A percentile compares a stretch with the other conserved stretches of the same genome.
Conservation (phyloP, 2,113 vertebrate species). For the Tauraco erythrolophus region DNA sequence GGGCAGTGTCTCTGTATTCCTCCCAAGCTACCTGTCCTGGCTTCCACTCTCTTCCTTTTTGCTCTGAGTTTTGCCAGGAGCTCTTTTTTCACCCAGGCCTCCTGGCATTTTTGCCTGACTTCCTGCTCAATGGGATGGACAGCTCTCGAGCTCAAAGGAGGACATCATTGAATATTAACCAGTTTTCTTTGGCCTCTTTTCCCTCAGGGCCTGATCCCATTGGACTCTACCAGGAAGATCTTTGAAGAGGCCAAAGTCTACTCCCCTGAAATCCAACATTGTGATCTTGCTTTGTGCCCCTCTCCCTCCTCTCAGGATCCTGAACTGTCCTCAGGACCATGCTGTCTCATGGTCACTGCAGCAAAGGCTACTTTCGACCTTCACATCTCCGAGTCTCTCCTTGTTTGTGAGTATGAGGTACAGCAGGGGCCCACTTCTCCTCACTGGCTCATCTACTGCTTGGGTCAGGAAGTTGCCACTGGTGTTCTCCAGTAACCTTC, state of each 20-base stretch:
- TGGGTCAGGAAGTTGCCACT: neutral
- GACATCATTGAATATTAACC: too few relatives aligned
- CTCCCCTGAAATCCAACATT: neutral
- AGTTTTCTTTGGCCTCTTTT: too few relatives aligned
- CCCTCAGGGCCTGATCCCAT: neutral
- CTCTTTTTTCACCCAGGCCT: too few relatives aligned
- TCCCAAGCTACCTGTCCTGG: neutral
- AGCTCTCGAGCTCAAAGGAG: too few relatives aligned
- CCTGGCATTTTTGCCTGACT: too few relatives aligned
- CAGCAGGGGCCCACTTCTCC: neutral
- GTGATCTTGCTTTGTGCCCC: neutral
- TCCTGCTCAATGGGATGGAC: too few relatives aligned
- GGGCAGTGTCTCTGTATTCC: neutral
- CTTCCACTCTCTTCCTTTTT: neutral
- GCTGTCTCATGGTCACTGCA: neutral
- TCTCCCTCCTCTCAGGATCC: neutral
- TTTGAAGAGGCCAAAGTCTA: neutral
- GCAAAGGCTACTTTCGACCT: neutral
- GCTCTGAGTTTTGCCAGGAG: neutral
- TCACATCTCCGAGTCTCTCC: neutral
- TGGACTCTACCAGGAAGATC: neutral
- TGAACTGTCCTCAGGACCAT: too few relatives aligned
- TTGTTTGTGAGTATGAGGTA: neutral
- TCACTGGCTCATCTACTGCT: neutral
- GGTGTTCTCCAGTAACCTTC: neutral